Evolutionary conservation across 2,113 vertebrate species (phyloP).

Genomic region (Hydrochoerus hydrochaeris): DNA sequence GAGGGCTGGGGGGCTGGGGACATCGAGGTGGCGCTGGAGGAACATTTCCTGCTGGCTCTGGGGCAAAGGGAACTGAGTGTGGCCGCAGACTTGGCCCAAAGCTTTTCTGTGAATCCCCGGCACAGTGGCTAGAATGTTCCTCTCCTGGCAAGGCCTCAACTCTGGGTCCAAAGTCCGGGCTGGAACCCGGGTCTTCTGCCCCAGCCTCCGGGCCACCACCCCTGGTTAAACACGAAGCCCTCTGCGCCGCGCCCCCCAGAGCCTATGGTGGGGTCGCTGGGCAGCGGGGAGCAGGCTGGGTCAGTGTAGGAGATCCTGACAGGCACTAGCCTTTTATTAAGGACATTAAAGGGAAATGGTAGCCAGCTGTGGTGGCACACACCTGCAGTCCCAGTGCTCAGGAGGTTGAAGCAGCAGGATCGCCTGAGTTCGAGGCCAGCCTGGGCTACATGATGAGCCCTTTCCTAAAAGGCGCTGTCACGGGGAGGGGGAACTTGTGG

Average conservation of each 20-base stretch:
- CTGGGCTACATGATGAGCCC: background rate
- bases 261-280: fast-evolving
- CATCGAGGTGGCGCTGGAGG: background rate
- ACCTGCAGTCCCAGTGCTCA: background rate
- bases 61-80: constrained; percentile 16
- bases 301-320: background rate
- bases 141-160: constrained; percentile 43
- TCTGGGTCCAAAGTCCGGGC: background rate
- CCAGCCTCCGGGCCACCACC: background rate
- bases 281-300: too few relatives aligned
- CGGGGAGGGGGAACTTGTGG: background rate
- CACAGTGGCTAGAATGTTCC: background rate
- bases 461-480: background rate
- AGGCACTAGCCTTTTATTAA: background rate
- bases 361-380: background rate
- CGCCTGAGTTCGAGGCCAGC: background rate
- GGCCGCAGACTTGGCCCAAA: background rate
- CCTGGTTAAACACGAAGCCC: background rate
- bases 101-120: constrained; percentile 61
- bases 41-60: constrained; percentile 43
- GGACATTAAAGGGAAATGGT: background rate
- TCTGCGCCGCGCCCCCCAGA: background rate
- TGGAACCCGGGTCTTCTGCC: background rate
- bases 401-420: background rate
- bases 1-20: background rate